phyloP scores from a whole-genome alignment of 2,113 vertebrate species.

The Leptocoma aspasia region DNA sequence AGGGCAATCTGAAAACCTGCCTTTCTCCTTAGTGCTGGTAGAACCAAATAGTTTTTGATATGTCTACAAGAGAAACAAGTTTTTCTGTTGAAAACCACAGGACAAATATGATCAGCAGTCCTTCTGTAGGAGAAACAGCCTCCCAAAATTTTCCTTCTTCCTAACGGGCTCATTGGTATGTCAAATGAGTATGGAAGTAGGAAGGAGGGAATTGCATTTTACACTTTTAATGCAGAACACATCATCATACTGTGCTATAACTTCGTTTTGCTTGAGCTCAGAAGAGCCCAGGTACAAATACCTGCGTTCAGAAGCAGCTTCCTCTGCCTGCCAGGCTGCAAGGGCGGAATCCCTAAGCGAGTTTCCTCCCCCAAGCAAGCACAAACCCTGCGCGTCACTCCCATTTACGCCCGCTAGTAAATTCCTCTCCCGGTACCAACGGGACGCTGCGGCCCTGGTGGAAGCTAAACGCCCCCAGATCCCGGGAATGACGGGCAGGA shows the following conservation, averaged over 20 bases:
- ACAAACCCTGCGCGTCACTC: conserved; percentile 25
- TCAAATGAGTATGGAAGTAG: background rate
- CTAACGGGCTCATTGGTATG: background rate
- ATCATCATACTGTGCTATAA: conserved; percentile 41
- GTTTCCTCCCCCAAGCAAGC: too few relatives aligned
- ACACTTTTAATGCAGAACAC: background rate
- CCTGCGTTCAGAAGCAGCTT: conserved; percentile 14
- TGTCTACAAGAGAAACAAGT: background rate
- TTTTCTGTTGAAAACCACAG: background rate
- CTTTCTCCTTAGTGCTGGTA: background rate
- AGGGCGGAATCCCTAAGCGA: conserved; percentile 43
- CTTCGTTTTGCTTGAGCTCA: conserved; percentile 70
- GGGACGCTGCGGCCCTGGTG: conserved; percentile 68
- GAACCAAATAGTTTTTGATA: background rate
- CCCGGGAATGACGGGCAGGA: conserved; percentile 75
- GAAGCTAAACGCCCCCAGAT: conserved; percentile 79
- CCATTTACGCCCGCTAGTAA: conserved; percentile 64
- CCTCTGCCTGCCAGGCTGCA: conserved; percentile 37
- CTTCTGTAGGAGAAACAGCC: background rate
- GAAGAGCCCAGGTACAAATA: conserved; percentile 66
- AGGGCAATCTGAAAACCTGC: background rate
- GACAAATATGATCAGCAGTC: background rate
- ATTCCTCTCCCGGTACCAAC: conserved; percentile 67
- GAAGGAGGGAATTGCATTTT: background rate
- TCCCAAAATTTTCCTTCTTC: background rate